Evolutionary conservation across 2,797 vertebrate genomes (phyloP).

Genomic region (Melanotaenia nigrans): DNA sequence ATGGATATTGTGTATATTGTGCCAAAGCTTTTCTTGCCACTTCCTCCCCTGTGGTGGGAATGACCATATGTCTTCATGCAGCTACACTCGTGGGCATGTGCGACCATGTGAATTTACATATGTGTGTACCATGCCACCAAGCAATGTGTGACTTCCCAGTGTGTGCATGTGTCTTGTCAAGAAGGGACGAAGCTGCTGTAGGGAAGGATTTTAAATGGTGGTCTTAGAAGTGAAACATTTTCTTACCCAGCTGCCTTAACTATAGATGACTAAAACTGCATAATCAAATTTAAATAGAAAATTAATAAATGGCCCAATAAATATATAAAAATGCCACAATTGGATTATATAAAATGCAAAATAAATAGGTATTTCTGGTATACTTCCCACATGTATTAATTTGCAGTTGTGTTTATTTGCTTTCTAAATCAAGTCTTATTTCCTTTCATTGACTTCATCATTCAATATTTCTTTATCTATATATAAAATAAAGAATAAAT

Average conservation of each 20-base stretch:
- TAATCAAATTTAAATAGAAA: background rate
- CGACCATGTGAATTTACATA: conserved; percentile 14
- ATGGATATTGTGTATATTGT: conserved; percentile 26
- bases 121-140: conserved; percentile 31
- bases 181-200: conserved; percentile 43
- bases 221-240: conserved; percentile 2
- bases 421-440: background rate
- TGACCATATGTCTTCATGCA: conserved; percentile 72
- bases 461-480: too few species aligned
- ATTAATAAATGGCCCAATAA: background rate
- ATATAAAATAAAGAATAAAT: too few species aligned
- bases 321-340: background rate
- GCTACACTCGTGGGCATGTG: conserved; percentile 43
- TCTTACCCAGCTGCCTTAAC: background rate
- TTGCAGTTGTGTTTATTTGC: background rate
- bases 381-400: too few species aligned
- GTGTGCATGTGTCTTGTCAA: conserved; percentile 53
- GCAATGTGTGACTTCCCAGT: conserved; percentile 59
- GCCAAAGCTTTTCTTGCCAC: conserved; percentile 62
- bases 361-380: too few species aligned
- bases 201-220: conserved; percentile 6
- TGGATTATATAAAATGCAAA: too few species aligned
- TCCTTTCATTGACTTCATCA: background rate
- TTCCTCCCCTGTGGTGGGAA: conserved; percentile 52
- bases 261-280: background rate